Percentiles rank a stretch among this genome's conserved stretches.
Evolutionary conservation across 2,888 invertebrate species (phyloP).

Genomic region (Strigamia maritima): DNA sequence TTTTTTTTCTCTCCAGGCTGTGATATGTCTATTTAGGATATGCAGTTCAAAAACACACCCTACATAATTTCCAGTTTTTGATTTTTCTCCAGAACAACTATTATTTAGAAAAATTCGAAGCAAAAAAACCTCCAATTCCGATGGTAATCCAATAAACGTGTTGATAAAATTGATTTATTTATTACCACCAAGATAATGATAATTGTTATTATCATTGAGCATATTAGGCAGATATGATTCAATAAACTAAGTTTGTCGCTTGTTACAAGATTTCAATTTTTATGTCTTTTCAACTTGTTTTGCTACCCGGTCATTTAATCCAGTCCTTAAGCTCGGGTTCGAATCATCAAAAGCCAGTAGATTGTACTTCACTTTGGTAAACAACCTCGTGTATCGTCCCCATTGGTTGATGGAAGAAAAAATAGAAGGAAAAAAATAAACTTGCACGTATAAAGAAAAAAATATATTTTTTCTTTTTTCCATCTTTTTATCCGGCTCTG

Average conservation of each 20-base stretch:
- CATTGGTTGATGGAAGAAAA: constrained; percentile 12
- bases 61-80: too few species aligned
- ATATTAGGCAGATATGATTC: constrained; percentile 1
- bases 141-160: not conserved
- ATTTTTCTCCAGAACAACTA: too few species aligned
- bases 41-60: not conserved
- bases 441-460: constrained; percentile 6
- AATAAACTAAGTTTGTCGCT: constrained; percentile 11
- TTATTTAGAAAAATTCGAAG: too few species aligned
- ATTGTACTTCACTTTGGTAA: constrained; percentile 30
- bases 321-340: constrained; percentile 11
- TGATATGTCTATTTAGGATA: not conserved
- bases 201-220: not conserved
- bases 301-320: not conserved
- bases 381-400: constrained; percentile 24
- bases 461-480: not conserved
- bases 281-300: constrained; percentile 4
- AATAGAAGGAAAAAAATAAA: not conserved
- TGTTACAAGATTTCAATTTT: constrained; percentile 27
- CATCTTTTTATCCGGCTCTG: not conserved
- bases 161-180: constrained; percentile 19
- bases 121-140: too few species aligned
- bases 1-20: too few species aligned
- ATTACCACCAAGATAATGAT: constrained; percentile 1
- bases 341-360: constrained; percentile 21